Base-by-base conservation (phyloP, 1,140 invertebrate genomes). In the Cyclargus thomasi region DNA sequence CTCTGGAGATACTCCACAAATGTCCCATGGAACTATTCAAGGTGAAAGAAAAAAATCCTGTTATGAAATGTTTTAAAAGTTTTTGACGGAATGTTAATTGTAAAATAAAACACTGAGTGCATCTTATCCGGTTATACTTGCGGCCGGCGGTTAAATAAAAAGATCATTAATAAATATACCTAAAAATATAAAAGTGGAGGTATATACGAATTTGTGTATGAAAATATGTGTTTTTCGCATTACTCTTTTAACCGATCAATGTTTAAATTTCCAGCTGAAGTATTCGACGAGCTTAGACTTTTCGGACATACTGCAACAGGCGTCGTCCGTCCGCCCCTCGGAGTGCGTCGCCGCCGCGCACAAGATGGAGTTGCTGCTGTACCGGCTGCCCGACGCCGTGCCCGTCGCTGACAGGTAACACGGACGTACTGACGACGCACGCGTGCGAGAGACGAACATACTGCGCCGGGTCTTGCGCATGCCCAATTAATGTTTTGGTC, bases 311-410 rank as follows among this genome's bases (percentile, higher is more conserved):
- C 63, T 94, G 20, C 53, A 83, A n/a, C 83, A 96, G 63, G 93
- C 94, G 14, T 92, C 92, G 1, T 96, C 94, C 69, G 90, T 95
- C 17, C 94, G 94, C 79, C 96, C 97, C 0, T 94, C 95, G n/a
- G 96, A 97, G 68, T 94, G 94, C 55, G 87, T 94, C 5, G 95
- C 96, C 2, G 95, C 95, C 5, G 93, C 94, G 14, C 97, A 96
- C 81, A 92, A 95, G 73, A 88, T 97, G 22, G 92, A 93, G 85
- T 91, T 93, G 65, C 63, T 86, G 10, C 16, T 64, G 17, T 39
- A 35, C 29, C 29, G 17, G 16, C 35, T 64, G 63, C 23, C 63
- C 0, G 63, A 23, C 29, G 70, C 21, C 18, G 76, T 66, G 22
- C 79, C 81, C 0, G 65, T 21, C 16, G 23, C 17, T 7, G 21